phyloP scores from a whole-genome alignment of 2,797 vertebrate genomes.

The Hyperoplus immaculatus region DNA sequence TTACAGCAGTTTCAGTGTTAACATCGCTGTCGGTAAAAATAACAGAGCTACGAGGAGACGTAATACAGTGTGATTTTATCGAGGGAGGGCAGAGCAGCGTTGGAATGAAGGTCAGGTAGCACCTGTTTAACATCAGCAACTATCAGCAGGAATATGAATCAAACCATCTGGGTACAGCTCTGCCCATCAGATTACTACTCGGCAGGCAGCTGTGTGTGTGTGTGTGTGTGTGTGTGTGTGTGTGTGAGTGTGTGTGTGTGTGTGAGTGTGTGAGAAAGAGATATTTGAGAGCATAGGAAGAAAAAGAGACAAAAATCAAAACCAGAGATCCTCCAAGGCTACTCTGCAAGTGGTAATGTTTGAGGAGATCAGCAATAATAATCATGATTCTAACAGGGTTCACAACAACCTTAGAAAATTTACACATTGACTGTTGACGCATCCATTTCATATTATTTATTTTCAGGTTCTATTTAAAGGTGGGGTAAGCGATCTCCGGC shows the following conservation, averaged over 20 bases:
- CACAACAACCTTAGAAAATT: no score
- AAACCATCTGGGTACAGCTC: slow-evolving; percentile 71
- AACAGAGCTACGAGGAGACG: slow-evolving; percentile 28
- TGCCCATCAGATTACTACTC: slow-evolving; percentile 74
- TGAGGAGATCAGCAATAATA: neutral
- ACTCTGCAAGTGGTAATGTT: neutral
- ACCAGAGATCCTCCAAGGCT: slow-evolving; percentile 10
- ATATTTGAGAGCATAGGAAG: slow-evolving; percentile 3
- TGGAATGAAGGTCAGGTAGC: slow-evolving; percentile 74
- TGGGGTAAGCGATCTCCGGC: no score
- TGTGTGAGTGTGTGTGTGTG: slow-evolving; percentile 26
- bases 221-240: slow-evolving; percentile 12
- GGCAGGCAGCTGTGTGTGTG: slow-evolving; percentile 58
- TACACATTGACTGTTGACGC: no score
- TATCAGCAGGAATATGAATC: slow-evolving; percentile 74
- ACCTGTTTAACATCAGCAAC: slow-evolving; percentile 80
- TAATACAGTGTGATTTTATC: slow-evolving; percentile 31
- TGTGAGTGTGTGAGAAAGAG: neutral
- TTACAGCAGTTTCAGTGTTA: slow-evolving; percentile 50
- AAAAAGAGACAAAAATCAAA: slow-evolving; percentile 3
- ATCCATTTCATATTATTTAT: no score
- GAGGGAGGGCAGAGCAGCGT: slow-evolving; percentile 40
- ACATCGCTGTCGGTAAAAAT: slow-evolving; percentile 34
- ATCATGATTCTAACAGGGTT: neutral
- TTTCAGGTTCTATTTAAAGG: no score